A percentile compares a stretch with the other conserved stretches of the same genome.
Evolutionary conservation across 2,888 invertebrate genomes (phyloP).

Genomic region (Dioctria linearis): DNA sequence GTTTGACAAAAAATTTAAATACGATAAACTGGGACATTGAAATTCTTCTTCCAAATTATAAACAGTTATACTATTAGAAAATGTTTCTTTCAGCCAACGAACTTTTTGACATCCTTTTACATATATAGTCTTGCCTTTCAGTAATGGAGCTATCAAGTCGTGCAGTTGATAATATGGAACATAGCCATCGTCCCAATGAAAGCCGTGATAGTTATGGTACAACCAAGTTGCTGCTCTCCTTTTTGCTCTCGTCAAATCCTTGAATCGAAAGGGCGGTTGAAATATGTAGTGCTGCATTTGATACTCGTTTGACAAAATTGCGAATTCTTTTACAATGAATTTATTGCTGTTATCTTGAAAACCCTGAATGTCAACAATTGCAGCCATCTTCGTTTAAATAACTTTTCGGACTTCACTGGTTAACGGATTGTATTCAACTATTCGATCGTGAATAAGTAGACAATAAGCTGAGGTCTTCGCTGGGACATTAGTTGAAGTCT

Average conservation of each 20-base stretch:
- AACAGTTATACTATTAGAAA: not conserved
- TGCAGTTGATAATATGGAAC: no score
- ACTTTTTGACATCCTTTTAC: conserved; percentile 15
- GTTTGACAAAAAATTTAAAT: conserved; percentile 1
- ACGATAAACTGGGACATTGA: not conserved
- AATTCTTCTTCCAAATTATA: conserved; percentile 19
- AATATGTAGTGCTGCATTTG: no score
- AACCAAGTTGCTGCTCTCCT: conserved; percentile 45
- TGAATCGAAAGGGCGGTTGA: conserved; percentile 5
- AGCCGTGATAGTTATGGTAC: conserved; percentile 14
- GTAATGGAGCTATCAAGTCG: no score
- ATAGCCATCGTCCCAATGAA: no score
- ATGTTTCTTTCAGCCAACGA: conserved; percentile 5
- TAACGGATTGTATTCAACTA: no score
- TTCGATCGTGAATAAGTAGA: no score
- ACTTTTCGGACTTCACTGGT: no score
- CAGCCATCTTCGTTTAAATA: not conserved
- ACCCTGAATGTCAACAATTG: conserved; percentile 30
- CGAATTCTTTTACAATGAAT: conserved; percentile 52
- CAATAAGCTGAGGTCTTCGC: no score
- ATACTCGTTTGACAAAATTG: no score
- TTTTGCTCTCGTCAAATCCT: not conserved
- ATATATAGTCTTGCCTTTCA: not conserved
- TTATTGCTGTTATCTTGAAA: conserved; percentile 47
- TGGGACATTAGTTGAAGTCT: no score